Evolutionary conservation across 2,797 vertebrate genomes (phyloP).

Genomic region (Pitangus sulphuratus): DNA sequence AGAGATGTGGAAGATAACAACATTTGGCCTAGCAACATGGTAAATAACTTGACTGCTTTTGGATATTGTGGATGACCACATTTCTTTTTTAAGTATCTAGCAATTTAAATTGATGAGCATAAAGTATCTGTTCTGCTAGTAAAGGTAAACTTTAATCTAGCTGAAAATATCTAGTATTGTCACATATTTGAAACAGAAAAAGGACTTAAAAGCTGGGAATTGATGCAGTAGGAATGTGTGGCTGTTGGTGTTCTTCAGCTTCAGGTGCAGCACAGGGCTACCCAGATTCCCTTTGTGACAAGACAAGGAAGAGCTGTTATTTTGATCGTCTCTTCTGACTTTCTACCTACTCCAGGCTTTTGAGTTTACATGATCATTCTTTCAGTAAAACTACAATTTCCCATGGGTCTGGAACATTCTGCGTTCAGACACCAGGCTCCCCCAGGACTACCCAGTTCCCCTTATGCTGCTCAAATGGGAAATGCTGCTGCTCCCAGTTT

Average conservation of each 20-base stretch:
- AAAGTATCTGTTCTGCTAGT: background rate
- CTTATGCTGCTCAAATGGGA: background rate
- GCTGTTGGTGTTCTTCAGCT: background rate
- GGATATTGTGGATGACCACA: background rate
- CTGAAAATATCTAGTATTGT: background rate
- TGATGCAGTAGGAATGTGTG: background rate
- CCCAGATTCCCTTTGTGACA: background rate
- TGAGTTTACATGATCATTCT: background rate
- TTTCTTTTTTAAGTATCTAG: background rate
- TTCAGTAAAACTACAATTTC: background rate
- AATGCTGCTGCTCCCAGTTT: background rate
- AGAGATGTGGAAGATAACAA: background rate
- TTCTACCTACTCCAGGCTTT: background rate
- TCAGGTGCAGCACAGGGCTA: background rate
- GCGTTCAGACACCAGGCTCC: background rate
- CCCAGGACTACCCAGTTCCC: rapidly evolving
- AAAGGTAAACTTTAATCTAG: background rate
- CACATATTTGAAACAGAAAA: background rate
- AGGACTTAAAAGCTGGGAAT: background rate
- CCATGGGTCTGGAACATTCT: background rate
- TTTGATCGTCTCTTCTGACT: background rate
- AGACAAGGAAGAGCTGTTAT: background rate
- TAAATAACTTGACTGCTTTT: background rate
- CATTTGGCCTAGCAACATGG: background rate
- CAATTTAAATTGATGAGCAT: background rate